Percentiles rank a stretch among this genome's conserved stretches.
phyloP scores from a whole-genome alignment of 2,888 invertebrate species.

The Andrena chrysosceles region DNA sequence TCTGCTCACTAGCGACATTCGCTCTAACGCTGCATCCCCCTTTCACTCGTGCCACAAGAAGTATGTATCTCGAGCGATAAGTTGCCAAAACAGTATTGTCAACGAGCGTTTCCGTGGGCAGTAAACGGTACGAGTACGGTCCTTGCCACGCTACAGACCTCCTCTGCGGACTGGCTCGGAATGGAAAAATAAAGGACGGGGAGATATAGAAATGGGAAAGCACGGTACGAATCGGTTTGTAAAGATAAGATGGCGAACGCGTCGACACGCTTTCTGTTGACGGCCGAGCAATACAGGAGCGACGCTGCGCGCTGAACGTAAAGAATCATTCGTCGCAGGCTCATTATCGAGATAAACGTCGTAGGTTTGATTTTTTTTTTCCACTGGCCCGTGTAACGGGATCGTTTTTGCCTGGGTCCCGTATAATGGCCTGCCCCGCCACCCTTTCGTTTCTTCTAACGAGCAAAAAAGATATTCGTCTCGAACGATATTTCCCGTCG shows the following conservation, averaged over 20 bases:
- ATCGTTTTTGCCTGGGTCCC: slow-evolving; percentile 54
- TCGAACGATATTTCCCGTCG: slow-evolving; percentile 2
- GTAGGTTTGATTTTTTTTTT: slow-evolving; percentile 1
- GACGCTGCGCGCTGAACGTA: slow-evolving; percentile 9
- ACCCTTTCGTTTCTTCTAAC: slow-evolving; percentile 50
- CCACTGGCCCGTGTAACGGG: slow-evolving; percentile 32
- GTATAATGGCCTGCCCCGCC: slow-evolving; percentile 49
- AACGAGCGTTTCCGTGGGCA: too few relatives aligned
- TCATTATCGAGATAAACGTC: slow-evolving; percentile 61
- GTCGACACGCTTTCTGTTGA: background rate
- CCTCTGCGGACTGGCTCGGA: too few relatives aligned
- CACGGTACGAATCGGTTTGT: background rate
- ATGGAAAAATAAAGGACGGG: too few relatives aligned
- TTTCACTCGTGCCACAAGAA: too few relatives aligned
- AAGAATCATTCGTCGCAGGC: slow-evolving; percentile 23
- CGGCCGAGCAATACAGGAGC: background rate
- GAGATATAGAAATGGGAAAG: background rate
- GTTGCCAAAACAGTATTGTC: too few relatives aligned
- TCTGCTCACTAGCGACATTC: too few relatives aligned
- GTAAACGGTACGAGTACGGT: too few relatives aligned
- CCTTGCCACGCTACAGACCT: too few relatives aligned
- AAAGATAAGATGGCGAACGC: background rate
- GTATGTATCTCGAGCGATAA: too few relatives aligned
- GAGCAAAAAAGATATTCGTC: slow-evolving; percentile 52
- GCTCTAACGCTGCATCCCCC: too few relatives aligned